phyloP scores from a whole-genome alignment of 2,888 invertebrate species.

The Andrena dorsata region DNA sequence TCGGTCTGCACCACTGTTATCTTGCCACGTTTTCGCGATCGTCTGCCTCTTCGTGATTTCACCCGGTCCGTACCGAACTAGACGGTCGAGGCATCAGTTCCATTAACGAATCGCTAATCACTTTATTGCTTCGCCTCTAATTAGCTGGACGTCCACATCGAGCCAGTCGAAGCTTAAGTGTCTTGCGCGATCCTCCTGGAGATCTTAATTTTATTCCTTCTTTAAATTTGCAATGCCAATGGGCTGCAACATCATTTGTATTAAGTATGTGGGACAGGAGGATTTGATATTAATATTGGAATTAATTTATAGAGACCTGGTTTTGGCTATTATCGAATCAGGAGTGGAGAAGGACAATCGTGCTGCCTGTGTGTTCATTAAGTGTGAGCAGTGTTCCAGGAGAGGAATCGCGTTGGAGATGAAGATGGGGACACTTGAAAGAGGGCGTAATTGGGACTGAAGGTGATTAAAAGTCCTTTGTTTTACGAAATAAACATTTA shows the following conservation, averaged over 20 bases:
- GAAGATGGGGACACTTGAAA: too few species aligned
- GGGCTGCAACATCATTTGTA: too few species aligned
- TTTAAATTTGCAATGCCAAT: too few species aligned
- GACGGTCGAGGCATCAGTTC: conserved; percentile 36
- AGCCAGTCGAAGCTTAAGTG: background rate
- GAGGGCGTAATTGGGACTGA: background rate
- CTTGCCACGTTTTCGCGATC: conserved; percentile 1
- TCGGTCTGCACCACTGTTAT: background rate
- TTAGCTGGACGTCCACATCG: conserved; percentile 30
- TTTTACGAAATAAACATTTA: conserved; percentile 81
- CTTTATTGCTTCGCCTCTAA: conserved; percentile 55
- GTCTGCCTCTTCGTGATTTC: background rate
- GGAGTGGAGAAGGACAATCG: too few species aligned
- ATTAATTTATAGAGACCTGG: too few species aligned
- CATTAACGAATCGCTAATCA: conserved; percentile 61
- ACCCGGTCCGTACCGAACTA: background rate
- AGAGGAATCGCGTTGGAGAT: too few species aligned
- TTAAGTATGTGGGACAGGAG: too few species aligned
- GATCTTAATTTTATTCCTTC: background rate
- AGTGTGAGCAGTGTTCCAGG: too few species aligned
- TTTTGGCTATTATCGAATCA: too few species aligned
- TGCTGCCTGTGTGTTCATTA: too few species aligned
- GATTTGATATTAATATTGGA: too few species aligned
- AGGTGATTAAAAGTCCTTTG: background rate
- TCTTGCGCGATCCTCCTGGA: background rate